These are phyloP conservation scores for Chloebia gouldiae DNA, from an alignment of 2,113 vertebrate genomes.

Conservation along the genomic window DNA sequence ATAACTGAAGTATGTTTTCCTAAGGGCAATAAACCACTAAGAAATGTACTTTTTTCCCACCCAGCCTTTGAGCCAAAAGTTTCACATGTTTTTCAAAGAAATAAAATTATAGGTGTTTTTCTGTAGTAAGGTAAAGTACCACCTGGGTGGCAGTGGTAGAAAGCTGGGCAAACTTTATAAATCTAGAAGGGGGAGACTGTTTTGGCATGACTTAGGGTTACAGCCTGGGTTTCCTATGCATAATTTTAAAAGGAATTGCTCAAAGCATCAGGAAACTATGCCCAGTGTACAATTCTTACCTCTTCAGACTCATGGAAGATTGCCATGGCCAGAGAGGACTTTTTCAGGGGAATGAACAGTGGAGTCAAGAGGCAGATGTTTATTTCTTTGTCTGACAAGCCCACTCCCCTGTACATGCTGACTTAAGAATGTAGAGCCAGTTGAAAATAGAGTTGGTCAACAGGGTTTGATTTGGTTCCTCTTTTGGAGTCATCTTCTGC, in stretches of 20 bases:
- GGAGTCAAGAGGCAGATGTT: neutral
- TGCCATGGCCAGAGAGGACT: neutral
- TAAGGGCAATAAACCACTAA: slow-evolving; percentile 65
- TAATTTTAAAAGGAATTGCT: slow-evolving; percentile 46
- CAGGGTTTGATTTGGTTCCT: neutral
- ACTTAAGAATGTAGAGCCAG: neutral
- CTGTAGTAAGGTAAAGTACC: slow-evolving; percentile 47
- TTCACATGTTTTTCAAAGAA: slow-evolving; percentile 64
- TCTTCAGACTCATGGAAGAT: neutral
- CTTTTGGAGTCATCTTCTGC: fast-evolving
- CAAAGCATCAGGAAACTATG: slow-evolving; percentile 24
- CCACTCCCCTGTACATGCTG: neutral
- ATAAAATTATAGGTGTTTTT: slow-evolving; percentile 66
- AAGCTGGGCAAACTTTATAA: slow-evolving; percentile 41
- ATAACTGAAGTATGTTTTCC: slow-evolving; percentile 69
- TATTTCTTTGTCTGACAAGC: slow-evolving; percentile 13
- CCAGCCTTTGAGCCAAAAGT: slow-evolving; percentile 58
- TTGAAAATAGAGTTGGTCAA: neutral
- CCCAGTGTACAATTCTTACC: neutral
- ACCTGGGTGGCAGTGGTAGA: slow-evolving; percentile 55
- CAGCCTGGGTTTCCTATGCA: slow-evolving; percentile 32
- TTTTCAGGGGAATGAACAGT: neutral
- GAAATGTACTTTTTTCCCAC: slow-evolving; percentile 44
- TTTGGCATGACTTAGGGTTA: slow-evolving; percentile 31
- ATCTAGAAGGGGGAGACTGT: slow-evolving; percentile 31